Evolutionary conservation across 2,113 vertebrate genomes (phyloP).

Genomic region (Otus sunia): DNA sequence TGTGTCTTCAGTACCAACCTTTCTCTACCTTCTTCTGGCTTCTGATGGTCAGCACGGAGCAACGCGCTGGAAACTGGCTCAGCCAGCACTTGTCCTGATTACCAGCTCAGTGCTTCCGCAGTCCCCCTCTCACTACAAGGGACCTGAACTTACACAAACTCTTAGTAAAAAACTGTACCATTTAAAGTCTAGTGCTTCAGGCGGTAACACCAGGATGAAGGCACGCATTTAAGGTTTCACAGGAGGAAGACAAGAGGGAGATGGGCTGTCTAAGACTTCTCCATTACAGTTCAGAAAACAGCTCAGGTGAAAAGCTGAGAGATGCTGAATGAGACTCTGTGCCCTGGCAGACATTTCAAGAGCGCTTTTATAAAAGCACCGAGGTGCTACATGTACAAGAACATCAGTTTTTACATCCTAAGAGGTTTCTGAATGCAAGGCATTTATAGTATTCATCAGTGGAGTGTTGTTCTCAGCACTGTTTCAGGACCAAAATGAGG

Average conservation of each 20-base stretch:
- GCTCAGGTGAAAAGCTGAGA: background rate
- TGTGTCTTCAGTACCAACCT: background rate
- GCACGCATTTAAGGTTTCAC: accelerated
- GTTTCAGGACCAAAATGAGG: background rate
- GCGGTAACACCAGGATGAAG: background rate
- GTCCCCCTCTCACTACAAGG: background rate
- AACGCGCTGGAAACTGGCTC: background rate
- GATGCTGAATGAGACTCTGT: background rate
- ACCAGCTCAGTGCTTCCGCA: background rate
- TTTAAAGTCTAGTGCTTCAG: background rate
- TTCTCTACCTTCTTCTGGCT: background rate
- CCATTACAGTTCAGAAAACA: no score
- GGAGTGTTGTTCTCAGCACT: background rate
- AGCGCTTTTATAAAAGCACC: background rate
- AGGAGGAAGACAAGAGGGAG: background rate
- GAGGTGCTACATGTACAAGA: background rate
- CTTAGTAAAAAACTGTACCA: background rate
- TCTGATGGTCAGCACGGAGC: background rate
- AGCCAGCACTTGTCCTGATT: background rate
- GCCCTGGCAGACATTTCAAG: background rate
- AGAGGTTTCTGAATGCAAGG: background rate
- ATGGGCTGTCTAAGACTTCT: background rate
- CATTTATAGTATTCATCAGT: accelerated
- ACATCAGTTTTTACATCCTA: accelerated
- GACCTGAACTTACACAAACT: background rate